Conservation (phyloP, 2,113 vertebrate genomes). For the Hydropotes inermis region DNA sequence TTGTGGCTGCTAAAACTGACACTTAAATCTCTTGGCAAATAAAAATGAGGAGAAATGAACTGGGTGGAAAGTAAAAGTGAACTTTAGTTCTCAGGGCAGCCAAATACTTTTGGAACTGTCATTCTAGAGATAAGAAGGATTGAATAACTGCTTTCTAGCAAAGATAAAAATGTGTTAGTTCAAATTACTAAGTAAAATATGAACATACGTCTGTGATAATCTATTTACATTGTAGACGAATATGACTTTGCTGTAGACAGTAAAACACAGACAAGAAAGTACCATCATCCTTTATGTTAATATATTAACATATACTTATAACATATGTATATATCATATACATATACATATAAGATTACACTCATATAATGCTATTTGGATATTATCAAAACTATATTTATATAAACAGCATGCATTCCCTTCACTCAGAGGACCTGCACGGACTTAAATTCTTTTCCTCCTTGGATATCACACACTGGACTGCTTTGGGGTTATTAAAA, state of each 20-base stretch:
- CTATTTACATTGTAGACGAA: slow-evolving; percentile 34
- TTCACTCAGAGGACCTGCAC: not conserved
- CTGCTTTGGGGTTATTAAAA: slow-evolving; percentile 2
- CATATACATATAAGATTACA: not conserved
- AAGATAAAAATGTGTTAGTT: slow-evolving; percentile 54
- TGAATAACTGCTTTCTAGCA: slow-evolving; percentile 5
- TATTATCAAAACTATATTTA: not conserved
- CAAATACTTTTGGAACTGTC: slow-evolving; percentile 46
- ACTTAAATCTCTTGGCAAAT: slow-evolving; percentile 54
- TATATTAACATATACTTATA: too few relatives aligned
- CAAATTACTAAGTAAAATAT: slow-evolving; percentile 62
- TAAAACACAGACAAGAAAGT: slow-evolving; percentile 4
- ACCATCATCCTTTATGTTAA: not conserved
- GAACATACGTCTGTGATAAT: slow-evolving; percentile 20
- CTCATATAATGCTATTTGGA: slow-evolving; percentile 38
- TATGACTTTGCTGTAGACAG: not conserved
- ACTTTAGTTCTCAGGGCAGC: slow-evolving; percentile 34
- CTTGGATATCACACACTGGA: slow-evolving; percentile 27
- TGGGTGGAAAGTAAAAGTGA: slow-evolving; percentile 46
- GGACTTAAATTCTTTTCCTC: slow-evolving; percentile 1
- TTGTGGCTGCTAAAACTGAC: slow-evolving; percentile 2
- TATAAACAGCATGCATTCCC: not conserved
- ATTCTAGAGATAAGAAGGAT: not conserved
- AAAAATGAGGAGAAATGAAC: slow-evolving; percentile 50
- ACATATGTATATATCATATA: too few relatives aligned